Evolutionary conservation across 1,140 invertebrate genomes (phyloP), one percentile per base, ranked within the genome.

Genomic region (Mizuhopecten yessoensis): DNA sequence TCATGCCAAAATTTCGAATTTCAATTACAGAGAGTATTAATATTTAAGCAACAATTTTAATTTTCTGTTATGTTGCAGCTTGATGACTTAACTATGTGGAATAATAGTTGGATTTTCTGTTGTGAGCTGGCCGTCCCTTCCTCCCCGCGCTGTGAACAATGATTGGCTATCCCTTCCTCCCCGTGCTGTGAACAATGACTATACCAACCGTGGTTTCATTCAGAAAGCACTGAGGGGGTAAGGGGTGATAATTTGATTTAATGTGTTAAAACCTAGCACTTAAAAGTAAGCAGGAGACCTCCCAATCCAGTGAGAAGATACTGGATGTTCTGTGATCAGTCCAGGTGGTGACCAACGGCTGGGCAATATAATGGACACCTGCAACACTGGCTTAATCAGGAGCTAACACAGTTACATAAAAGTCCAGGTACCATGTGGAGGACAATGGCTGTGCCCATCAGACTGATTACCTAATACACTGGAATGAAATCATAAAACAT

Each of bases 391-490:
- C 20, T 20, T 49, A 49, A 49, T 15, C 45, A 49, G 45, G 45
- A 49, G 15, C 11, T 20, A 13, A 9, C 45, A 5, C 1, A 13
- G 11, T 23, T 1, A 23, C 17, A 5, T 75, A 29, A n/a, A 75
- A 75, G 0, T 49, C 57, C 23, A 29, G n/a, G 57, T 13, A 45
- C 17, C 17, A 45, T 75, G 57, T 29, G 11, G 57, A 5, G 11
- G 5, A 75, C 57, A 75, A 75, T 29, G n/a, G 57, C 23, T n/a
- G 57, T 23, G 0, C n/a, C 57, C n/a, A 75, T 29, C 57, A 29
- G 23, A 29, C n/a, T 75, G 57, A 75, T 75, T 75, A 75, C 57
- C 57, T n/a, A 75, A 75, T 75, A 75, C 57, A 75, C 11, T 29
- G 5, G 57, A 39, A 39, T 39, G 36, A 39, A 20, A 57, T 20